Conservation (phyloP, 2,113 vertebrate species). For the Podarcis raffonei region DNA sequence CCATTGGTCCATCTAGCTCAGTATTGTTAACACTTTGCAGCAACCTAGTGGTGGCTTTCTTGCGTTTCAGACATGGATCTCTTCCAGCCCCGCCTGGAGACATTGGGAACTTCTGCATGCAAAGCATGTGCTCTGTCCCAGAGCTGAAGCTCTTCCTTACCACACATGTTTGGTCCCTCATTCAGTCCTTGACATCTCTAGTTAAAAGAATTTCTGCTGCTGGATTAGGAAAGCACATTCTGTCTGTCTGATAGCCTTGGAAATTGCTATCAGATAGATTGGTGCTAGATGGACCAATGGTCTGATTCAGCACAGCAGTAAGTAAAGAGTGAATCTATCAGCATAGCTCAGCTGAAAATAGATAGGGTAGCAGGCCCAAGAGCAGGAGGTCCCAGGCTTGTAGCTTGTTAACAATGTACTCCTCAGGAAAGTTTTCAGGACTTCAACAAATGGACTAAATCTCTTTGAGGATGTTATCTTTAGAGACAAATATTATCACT, state of each 20-base stretch:
- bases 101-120: too few relatives aligned
- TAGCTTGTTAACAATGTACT: neutral
- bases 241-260: neutral
- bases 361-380: neutral
- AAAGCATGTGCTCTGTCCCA: too few relatives aligned
- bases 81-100: too few relatives aligned
- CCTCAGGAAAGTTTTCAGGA: neutral
- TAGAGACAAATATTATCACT: neutral
- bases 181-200: neutral
- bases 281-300: neutral
- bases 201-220: neutral
- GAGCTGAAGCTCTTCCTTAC: neutral
- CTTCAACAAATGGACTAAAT: neutral
- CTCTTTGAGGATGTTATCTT: neutral
- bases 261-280: neutral
- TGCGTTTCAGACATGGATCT: too few relatives aligned
- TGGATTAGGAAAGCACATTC: neutral
- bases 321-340: neutral
- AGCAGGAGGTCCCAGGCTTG: neutral
- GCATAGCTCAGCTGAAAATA: neutral
- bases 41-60: too few relatives aligned
- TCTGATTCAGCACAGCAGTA: neutral
- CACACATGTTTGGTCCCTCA: neutral
- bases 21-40: too few relatives aligned
- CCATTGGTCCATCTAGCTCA: too few relatives aligned